Percentiles rank a stretch among this genome's conserved stretches.
These are phyloP conservation scores for Labeo calbasu DNA, from an alignment of 2,797 vertebrate genomes.

Conservation along the genomic window DNA sequence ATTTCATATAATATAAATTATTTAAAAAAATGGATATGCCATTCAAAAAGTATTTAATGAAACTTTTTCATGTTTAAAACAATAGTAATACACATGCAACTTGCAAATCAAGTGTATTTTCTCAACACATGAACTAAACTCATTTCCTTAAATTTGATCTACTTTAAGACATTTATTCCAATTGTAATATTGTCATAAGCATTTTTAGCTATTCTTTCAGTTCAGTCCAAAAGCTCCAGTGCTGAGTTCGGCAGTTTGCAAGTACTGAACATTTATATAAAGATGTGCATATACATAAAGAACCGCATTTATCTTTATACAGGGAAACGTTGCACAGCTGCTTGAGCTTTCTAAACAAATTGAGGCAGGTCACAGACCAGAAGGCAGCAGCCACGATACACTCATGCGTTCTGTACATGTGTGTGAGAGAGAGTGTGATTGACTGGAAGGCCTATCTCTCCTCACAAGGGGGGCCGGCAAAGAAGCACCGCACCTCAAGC, in stretches of 20 bases:
- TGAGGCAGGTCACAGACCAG: constrained; percentile 50
- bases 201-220: not conserved
- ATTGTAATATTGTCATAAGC: not conserved
- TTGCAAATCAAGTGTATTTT: not conserved
- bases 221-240: not conserved
- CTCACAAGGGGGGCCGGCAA: constrained; percentile 36
- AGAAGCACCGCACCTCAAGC: constrained; percentile 38
- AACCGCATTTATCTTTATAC: constrained; percentile 38
- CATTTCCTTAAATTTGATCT: not conserved
- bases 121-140: not conserved
- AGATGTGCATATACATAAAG: constrained; percentile 17
- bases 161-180: not conserved
- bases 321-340: constrained; percentile 28
- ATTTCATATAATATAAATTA: not conserved
- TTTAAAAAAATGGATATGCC: not conserved
- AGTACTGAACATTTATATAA: constrained; percentile 2
- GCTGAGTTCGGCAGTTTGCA: not conserved
- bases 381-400: constrained; percentile 54
- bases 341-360: constrained; percentile 63
- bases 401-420: not conserved
- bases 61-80: not conserved
- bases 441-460: constrained; percentile 53
- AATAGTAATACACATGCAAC: not conserved
- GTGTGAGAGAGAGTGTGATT: constrained; percentile 46
- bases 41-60: not conserved